A percentile compares a stretch with the other conserved stretches of the same genome.
Conservation (phyloP, 2,888 invertebrate genomes). For the Philhelius pedissequus region DNA sequence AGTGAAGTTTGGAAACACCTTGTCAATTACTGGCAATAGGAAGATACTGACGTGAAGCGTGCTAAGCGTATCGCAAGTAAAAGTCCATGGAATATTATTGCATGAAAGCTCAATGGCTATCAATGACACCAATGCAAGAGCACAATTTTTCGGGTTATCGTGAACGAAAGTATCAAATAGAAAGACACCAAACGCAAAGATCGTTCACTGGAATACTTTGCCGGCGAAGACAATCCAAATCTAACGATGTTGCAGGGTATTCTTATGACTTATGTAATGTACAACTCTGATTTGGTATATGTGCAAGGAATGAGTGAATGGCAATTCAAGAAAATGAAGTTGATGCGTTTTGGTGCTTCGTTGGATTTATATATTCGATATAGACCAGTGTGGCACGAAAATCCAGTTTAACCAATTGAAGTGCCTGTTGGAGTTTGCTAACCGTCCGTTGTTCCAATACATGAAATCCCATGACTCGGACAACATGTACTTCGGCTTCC, state of each 20-base stretch:
- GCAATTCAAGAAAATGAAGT: slow-evolving; percentile 94
- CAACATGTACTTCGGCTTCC: slow-evolving; percentile 99
- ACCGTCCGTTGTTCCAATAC: slow-evolving; percentile 92
- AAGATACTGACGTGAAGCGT: slow-evolving; percentile 86
- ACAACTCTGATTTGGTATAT: slow-evolving; percentile 97
- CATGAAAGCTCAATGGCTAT: slow-evolving; percentile 98
- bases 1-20: slow-evolving; percentile 97
- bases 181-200: slow-evolving; percentile 98
- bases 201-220: slow-evolving; percentile 91
- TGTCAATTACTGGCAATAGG: slow-evolving; percentile 92
- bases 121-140: slow-evolving; percentile 93
- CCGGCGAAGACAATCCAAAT: slow-evolving; percentile 96
- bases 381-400: slow-evolving; percentile 98
- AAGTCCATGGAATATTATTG: slow-evolving; percentile 92
- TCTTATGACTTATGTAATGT: slow-evolving; percentile 99
- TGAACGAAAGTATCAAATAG: slow-evolving; percentile 95
- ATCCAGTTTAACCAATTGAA: slow-evolving; percentile 92
- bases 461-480: slow-evolving; percentile 84
- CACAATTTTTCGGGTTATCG: slow-evolving; percentile 91
- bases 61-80: slow-evolving; percentile 83
- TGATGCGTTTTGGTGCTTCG: slow-evolving; percentile 99
- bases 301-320: slow-evolving; percentile 99
- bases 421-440: slow-evolving; percentile 88
- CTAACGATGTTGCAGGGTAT: slow-evolving; percentile 91
- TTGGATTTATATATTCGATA: slow-evolving; percentile 99